Percentiles rank a stretch among this genome's conserved stretches.
Evolutionary conservation across 1,140 invertebrate species (phyloP).

Genomic region (Portunus trituberculatus): DNA sequence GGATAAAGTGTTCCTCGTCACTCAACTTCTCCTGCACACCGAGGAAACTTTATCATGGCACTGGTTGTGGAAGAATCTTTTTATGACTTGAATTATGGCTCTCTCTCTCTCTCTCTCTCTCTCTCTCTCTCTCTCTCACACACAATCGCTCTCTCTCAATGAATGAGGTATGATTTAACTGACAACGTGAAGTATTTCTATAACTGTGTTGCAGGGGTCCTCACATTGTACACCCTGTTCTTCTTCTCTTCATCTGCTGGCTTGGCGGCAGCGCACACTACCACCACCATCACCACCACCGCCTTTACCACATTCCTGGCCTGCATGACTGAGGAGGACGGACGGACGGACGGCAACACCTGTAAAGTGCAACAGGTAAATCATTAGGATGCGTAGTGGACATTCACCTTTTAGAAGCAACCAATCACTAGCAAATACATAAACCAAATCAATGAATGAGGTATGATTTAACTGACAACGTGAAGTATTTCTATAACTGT

Average conservation of each 20-base stretch:
- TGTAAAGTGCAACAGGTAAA: too few relatives aligned
- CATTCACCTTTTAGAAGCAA: too few relatives aligned
- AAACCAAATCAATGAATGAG: neutral
- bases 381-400: too few relatives aligned
- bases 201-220: neutral
- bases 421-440: neutral
- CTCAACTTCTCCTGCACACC: slow-evolving; percentile 83
- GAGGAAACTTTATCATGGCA: neutral
- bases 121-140: too few relatives aligned
- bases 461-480: too few relatives aligned
- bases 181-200: too few relatives aligned
- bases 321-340: neutral
- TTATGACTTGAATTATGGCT: neutral
- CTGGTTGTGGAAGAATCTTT: neutral
- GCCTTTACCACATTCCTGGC: neutral
- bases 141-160: too few relatives aligned
- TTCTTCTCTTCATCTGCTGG: slow-evolving; percentile 60
- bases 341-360: neutral
- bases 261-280: neutral
- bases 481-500: too few relatives aligned
- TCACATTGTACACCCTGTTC: slow-evolving; percentile 49
- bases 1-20: slow-evolving; percentile 89
- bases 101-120: too few relatives aligned
- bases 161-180: too few relatives aligned
- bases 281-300: slow-evolving; percentile 7